Evolutionary conservation across 2,113 vertebrate genomes (phyloP), one percentile per base, ranked within the genome.

Genomic region (Athene cunicularia): DNA sequence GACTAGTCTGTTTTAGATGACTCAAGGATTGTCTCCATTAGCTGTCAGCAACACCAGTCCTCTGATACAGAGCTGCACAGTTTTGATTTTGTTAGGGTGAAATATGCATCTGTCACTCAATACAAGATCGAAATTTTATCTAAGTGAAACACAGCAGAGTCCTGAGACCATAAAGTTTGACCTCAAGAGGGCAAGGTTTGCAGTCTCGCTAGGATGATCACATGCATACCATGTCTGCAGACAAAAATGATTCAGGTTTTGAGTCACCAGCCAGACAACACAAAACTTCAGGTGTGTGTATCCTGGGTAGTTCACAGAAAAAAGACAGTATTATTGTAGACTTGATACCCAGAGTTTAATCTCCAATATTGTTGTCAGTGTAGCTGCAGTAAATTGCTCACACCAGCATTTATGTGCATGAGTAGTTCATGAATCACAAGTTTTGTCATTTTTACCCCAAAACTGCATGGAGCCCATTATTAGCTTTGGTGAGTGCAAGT

Each of bases 281-380:
- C 71, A 72, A 35, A 86, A 41, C 74, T 56, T 1, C 0, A 20
- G 59, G 58, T 0, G 41, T 68, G 75, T 6, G n/a, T 23, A 30
- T 9, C 26, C 16, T 4, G 43, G 27, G 58, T 12, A 35, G 43
- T 0, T 47, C 30, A 6, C 1, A 4, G 24, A 20, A 22, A 35
- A 7, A 21, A 27, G 15, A 2, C 16, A 37, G 19, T 10, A 7
- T 19, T 19, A 8, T 1, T 21, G 26, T 2, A 22, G 39, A 14
- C 60, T 32, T 28, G 56, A 58, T 27, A 35, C 15, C 39, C 16
- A 6, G n/a, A 24, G 52, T 14, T 87, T n/a, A 15, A 84, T 3
- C 52, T 45, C 15, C 56, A 3, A 7, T 5, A 4, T 5, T 33
- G 18, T 8, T 55, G 10, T 28, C 67, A 63, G 35, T 1, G 0